Conservation (phyloP, 2,113 vertebrate species). For the Shinisaurus crocodilurus region DNA sequence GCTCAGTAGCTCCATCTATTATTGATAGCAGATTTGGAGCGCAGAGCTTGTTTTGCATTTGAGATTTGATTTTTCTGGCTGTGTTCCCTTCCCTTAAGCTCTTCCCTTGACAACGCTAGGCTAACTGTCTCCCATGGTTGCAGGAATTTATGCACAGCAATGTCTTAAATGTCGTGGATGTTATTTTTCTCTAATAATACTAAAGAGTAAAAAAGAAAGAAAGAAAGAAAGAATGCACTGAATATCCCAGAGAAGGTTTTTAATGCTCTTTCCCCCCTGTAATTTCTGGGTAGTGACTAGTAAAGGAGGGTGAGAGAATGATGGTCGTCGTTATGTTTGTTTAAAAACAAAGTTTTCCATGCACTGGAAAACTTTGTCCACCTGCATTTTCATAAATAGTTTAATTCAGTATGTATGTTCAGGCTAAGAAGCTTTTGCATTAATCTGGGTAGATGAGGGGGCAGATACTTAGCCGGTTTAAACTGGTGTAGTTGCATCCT, state of each 20-base stretch:
- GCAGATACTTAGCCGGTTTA: background rate
- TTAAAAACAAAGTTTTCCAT: background rate
- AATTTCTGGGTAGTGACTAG: background rate
- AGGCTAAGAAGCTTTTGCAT: background rate
- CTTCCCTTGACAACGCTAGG: rapidly evolving
- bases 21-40: constrained; percentile 66
- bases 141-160: background rate
- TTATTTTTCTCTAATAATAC: background rate
- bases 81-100: background rate
- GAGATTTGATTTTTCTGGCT: background rate
- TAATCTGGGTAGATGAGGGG: background rate
- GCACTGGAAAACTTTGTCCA: background rate
- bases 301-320: background rate
- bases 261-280: rapidly evolving
- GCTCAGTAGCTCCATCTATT: constrained; percentile 21
- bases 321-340: background rate
- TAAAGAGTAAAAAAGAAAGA: background rate
- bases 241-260: background rate
- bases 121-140: background rate
- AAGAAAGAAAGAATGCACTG: background rate
- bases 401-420: rapidly evolving
- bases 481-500: rapidly evolving
- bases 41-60: constrained; percentile 39
- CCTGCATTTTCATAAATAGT: background rate
- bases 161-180: background rate